Base-by-base conservation (phyloP, 2,113 vertebrate species). In the Sylvia atricapilla region DNA sequence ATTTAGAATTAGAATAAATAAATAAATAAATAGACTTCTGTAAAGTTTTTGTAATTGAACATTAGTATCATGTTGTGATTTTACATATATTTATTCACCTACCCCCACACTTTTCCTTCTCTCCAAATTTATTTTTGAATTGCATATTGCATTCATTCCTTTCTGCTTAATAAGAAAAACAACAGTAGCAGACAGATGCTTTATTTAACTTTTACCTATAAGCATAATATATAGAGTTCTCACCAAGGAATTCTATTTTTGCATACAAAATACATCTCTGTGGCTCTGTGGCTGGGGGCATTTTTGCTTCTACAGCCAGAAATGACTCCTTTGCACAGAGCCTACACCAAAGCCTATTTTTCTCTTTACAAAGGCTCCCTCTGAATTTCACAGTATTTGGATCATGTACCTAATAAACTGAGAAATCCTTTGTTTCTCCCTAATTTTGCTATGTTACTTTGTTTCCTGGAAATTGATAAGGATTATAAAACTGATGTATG, bases 1-100 rank as follows among this genome's bases (percentile, higher is more conserved):
- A 97, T 98, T 98, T 96, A 94, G 97, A 97, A 91, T 96, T 94
- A 96, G 95, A 97, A 95, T 96, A 97, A 98, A 97, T 97, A 95
- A 91, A 93, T 94, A 92, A 84, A 92, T 95, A 89, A 91, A 84
- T 87, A 80, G 27, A 75, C 73, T 97, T 94, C 91, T 66, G 87
- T 91, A 92, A 96, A 97, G 95, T 98, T 97, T 97, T 92, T 94
- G 90, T 96, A 85, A 94, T 91, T 94, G 96, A 94, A 95, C 91
- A 66, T 97, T 94, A 94, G 93, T 87, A 96, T 95, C 93, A 50
- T 92, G 49, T 55, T 88, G 59, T 69, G 93, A 90, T 93, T 91
- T 95, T 90, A 90, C 70, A 89, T 92, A 81, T 82, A 91, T 84
- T 95, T 96, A 89, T 89, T 91, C 73, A 91, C 62, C 72, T 88